phyloP scores from a whole-genome alignment of 1,140 invertebrate species.

The Ceratina calcarata region DNA sequence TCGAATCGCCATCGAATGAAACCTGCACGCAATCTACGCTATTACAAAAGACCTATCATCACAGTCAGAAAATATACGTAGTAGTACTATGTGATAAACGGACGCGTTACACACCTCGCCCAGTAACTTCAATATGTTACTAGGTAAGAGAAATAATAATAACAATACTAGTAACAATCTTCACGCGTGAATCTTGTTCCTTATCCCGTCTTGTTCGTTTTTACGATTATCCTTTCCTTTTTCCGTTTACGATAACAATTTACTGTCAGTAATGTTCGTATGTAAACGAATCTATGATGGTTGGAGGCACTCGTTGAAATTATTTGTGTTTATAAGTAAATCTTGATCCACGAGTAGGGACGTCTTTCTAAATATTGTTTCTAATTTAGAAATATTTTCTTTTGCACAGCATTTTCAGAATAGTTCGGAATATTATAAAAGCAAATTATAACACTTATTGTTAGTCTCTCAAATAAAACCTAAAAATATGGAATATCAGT shows the following conservation, averaged over 20 bases:
- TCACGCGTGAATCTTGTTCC: too few relatives aligned
- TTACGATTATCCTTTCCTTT: background rate
- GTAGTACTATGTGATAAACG: conserved; percentile 52
- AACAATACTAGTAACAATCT: conserved; percentile 19
- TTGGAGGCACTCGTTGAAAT: conserved; percentile 13
- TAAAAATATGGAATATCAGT: too few relatives aligned
- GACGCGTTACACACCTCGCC: conserved; percentile 7
- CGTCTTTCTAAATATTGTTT: too few relatives aligned
- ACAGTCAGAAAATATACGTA: conserved; percentile 64
- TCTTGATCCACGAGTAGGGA: too few relatives aligned
- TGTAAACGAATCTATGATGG: background rate
- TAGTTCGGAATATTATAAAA: too few relatives aligned
- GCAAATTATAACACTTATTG: too few relatives aligned
- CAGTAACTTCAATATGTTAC: conserved; percentile 1
- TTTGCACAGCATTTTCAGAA: too few relatives aligned
- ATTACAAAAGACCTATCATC: conserved; percentile 62
- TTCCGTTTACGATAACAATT: background rate
- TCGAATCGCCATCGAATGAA: conserved; percentile 33
- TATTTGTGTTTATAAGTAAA: background rate
- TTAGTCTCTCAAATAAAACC: too few relatives aligned
- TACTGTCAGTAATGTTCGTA: background rate
- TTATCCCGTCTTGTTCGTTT: background rate
- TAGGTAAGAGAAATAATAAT: conserved; percentile 21
- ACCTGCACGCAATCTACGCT: conserved; percentile 41
- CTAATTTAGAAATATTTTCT: too few relatives aligned